A percentile compares a stretch with the other conserved stretches of the same genome.
Conservation (phyloP, 2,888 invertebrate genomes). For the Noctua fimbriata region DNA sequence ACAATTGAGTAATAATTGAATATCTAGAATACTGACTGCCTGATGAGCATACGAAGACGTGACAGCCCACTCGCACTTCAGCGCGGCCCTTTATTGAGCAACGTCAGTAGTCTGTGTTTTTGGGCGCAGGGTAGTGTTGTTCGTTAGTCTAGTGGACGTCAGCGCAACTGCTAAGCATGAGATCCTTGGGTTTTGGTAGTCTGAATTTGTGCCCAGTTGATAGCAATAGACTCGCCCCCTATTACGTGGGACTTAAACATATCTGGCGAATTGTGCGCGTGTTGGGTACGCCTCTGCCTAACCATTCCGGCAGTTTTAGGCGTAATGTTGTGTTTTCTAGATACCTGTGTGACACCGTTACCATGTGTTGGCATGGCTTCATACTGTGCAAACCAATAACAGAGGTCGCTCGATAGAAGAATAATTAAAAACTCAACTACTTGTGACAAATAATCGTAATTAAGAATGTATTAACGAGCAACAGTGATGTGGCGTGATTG, state of each 20-base stretch:
- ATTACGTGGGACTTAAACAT: neutral
- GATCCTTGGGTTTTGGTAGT: too few species aligned
- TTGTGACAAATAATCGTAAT: neutral
- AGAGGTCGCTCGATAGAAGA: neutral
- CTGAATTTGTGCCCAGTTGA: neutral
- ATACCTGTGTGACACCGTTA: neutral
- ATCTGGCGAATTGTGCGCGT: neutral
- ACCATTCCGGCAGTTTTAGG: neutral
- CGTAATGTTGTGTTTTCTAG: neutral
- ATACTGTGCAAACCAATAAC: slow-evolving; percentile 23
- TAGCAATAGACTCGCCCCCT: neutral
- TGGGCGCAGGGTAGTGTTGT: too few species aligned
- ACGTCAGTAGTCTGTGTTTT: too few species aligned
- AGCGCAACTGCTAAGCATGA: too few species aligned
- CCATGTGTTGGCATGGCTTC: neutral
- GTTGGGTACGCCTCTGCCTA: neutral
- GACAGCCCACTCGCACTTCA: too few species aligned
- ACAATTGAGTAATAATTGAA: too few species aligned
- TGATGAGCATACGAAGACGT: too few species aligned
- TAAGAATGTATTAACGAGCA: neutral
- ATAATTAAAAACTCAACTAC: slow-evolving; percentile 28
- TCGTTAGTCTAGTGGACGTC: too few species aligned
- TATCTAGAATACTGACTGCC: too few species aligned
- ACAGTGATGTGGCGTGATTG: neutral
- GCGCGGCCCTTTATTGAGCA: too few species aligned